Conservation (phyloP, 2,113 vertebrate genomes). For the Hipposideros armiger region DNA sequence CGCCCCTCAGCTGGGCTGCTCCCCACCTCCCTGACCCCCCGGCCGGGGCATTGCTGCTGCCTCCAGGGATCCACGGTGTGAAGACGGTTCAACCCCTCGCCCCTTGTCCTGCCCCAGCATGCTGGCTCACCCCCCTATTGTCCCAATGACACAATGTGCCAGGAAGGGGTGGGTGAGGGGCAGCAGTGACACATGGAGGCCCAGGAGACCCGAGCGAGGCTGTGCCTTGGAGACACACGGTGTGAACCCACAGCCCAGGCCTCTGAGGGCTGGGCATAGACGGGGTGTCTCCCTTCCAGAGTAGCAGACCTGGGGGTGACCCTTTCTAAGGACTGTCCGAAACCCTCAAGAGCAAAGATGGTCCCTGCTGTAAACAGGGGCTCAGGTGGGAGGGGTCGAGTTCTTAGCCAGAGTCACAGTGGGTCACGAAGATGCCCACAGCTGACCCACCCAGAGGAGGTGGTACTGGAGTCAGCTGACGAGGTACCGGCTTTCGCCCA, state of each 20-base stretch:
- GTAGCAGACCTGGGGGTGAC: background rate
- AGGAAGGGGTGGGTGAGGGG: no score
- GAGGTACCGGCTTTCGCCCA: no score
- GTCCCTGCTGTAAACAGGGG: background rate
- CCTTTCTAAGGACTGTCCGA: background rate
- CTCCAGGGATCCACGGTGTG: background rate
- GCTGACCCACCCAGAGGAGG: background rate
- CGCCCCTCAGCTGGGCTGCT: fast-evolving
- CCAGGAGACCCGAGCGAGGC: background rate
- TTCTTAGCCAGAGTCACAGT: background rate
- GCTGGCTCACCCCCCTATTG: no score
- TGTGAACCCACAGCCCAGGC: background rate
- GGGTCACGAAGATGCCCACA: background rate
- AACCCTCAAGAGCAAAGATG: background rate
- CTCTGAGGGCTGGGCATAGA: background rate
- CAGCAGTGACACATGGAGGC: no score
- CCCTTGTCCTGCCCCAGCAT: fast-evolving
- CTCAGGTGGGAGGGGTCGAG: no score
- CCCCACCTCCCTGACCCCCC: background rate
- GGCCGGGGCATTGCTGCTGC: background rate
- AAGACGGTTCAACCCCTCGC: background rate
- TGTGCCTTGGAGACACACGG: fast-evolving
- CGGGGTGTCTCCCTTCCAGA: background rate
- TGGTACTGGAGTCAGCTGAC: no score
- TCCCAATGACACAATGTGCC: background rate